Base-by-base conservation (phyloP, 2,113 vertebrate species). In the Crocuta crocuta region DNA sequence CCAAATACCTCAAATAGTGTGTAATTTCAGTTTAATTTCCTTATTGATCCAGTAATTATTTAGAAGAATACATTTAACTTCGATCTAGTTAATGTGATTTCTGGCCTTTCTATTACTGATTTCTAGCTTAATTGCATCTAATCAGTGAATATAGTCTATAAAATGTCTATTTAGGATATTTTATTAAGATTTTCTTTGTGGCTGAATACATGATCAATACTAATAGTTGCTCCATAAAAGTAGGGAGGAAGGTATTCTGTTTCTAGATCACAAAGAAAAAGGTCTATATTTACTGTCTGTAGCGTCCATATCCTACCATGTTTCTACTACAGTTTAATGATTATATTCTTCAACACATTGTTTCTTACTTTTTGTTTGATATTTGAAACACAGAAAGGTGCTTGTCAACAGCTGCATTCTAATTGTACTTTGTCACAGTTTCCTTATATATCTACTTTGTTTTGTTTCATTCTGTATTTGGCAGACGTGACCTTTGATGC, bases 1-100 rank as follows among this genome's bases (percentile, higher is more conserved):
- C 33, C 5, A 80, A 96, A 92, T 94, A 76, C 3, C 19, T 95
- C 73, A 85, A 80, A 76, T 63, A 80, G 26, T 73, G 2, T 73
- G 3, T 58, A 94, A 89, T 83, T 93, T 98, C n/a, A 87, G 24
- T 85, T 95, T 94, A 90, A 97, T 94, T 91, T 86, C 31, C 87
- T 82, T 94, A 97, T 91, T 84, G 85, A 95, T 93, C 39, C 10
- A 73, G 61, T 93, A 93, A 94, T 97, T 96, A 94, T 76, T 96
- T 91, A 95, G 61, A 78, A 86, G 16, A 92, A 80, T 94, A 86
- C 12, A 68, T 95, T 78, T 15, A 93, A 76, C 24, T 89, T 90
- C 45, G 16, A 68, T 28, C 10, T 93, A 74, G 35, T 96, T 89
- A 80, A 94, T 93, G 39, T 73, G 85, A 53, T 93, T 94, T 71